Conservation (phyloP, 2,797 vertebrate species). For the Euthynnus affinis region DNA sequence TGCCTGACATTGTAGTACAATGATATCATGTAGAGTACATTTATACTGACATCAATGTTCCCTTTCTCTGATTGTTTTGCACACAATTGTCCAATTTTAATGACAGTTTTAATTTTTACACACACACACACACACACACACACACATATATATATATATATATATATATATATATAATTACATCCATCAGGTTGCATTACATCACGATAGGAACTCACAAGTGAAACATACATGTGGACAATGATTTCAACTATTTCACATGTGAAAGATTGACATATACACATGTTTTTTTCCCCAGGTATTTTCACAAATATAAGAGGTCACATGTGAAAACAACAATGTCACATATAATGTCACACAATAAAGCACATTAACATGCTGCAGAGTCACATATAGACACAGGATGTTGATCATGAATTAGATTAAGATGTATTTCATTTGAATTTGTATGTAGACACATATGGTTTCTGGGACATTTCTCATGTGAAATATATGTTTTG, state of each 20-base stretch:
- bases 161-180: too few relatives aligned
- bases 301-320: not conserved
- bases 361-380: not conserved
- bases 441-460: too few relatives aligned
- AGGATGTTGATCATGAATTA: not conserved
- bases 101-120: not conserved
- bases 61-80: not conserved
- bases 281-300: too few relatives aligned
- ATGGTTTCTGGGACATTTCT: too few relatives aligned
- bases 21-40: not conserved
- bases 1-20: not conserved
- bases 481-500: too few relatives aligned
- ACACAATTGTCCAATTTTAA: not conserved
- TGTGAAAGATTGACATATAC: too few relatives aligned
- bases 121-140: too few relatives aligned
- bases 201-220: not conserved
- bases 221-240: not conserved
- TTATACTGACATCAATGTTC: not conserved
- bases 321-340: not conserved
- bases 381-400: not conserved
- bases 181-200: not conserved
- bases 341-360: not conserved
- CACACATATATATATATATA: too few relatives aligned
- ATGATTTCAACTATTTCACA: too few relatives aligned
- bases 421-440: not conserved